Base-by-base conservation (phyloP, 2,888 invertebrate genomes). In the Phengaris alcon region DNA sequence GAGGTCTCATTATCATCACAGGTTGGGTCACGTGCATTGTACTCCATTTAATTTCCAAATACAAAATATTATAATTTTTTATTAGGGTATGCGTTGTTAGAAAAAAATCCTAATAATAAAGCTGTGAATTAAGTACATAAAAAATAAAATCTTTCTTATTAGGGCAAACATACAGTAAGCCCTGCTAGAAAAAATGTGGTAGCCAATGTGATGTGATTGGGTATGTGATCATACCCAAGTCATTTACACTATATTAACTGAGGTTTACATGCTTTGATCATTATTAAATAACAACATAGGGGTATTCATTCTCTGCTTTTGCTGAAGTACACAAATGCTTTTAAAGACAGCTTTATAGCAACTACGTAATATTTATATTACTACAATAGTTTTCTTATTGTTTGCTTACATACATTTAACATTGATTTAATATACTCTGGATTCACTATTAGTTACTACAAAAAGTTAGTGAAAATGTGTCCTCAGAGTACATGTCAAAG, bases 1-100 rank as follows among this genome's bases (percentile, higher is more conserved):
- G 79, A 87, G 91, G 77, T 86, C 93, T 13, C 93, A 93, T 84
- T 93, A 93, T 80, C 93, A 93, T 84, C 92, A 93, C 81, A 90
- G 93, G 93, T 93, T 78, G 76, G 52, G 54, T 57, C 46, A 68
- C 22, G 68, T 10, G 44, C 35, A 69, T 51, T 68, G 64, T 48
- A 48, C 52, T 46, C 59, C 68, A 70, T 48, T 6, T n/a, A 3
- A 13, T 74, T n/a, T 59, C 5, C 44, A 59, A n/a, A 22, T 48
- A 48, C 0, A 4, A 48, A 48, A 48, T 35, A 35, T 35, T 35
- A 35, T 3, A 35, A 35, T 35, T 2, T 35, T 35, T 35, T 35
- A 35, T 4, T 35, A 35, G 3, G 35, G 35, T 51, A 51, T 51
- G 10, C 6, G 51, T 51, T 51, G 51, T 6, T 51, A 35, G 35